Percentiles rank a stretch among this genome's conserved stretches.
Evolutionary conservation across 2,888 invertebrate genomes (phyloP).

Genomic region (Epinotia bilunana): DNA sequence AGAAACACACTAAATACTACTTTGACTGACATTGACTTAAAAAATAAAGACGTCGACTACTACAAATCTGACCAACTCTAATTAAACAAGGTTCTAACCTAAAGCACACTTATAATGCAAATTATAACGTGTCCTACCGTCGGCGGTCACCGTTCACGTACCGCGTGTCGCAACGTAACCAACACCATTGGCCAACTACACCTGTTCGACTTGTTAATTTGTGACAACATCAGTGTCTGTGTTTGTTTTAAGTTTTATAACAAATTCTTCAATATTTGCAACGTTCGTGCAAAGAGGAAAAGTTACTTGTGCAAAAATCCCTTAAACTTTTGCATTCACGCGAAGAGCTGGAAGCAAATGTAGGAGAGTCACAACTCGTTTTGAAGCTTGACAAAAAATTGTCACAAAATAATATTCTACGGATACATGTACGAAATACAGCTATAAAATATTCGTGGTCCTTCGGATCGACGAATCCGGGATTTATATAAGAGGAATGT

Average conservation of each 20-base stretch:
- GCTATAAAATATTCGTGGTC: not conserved
- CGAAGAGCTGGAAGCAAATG: too few relatives aligned
- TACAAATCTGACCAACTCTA: conserved; percentile 15
- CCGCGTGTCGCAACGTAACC: conserved; percentile 57
- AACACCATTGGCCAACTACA: conserved; percentile 49
- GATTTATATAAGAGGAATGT: not conserved
- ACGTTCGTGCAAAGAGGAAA: not conserved
- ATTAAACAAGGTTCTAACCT: conserved; percentile 26
- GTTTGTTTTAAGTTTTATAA: conserved; percentile 33
- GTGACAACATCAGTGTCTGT: conserved; percentile 37
- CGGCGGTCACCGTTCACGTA: conserved; percentile 52
- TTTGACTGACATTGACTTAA: not conserved
- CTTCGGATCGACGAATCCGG: not conserved
- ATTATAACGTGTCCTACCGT: conserved; percentile 59
- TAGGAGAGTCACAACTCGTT: not conserved
- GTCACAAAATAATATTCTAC: not conserved
- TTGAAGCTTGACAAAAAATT: not conserved
- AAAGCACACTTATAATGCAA: conserved; percentile 34
- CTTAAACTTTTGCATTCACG: too few relatives aligned
- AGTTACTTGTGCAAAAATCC: too few relatives aligned
- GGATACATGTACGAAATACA: not conserved
- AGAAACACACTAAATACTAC: not conserved
- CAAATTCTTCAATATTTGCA: conserved; percentile 17
- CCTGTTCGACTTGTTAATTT: conserved; percentile 46
- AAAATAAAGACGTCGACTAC: too few relatives aligned